Percentiles rank a stretch among this genome's conserved stretches.
These are phyloP conservation scores for Bothrops jararaca DNA, from an alignment of 2,113 vertebrate genomes.

Conservation along the genomic window DNA sequence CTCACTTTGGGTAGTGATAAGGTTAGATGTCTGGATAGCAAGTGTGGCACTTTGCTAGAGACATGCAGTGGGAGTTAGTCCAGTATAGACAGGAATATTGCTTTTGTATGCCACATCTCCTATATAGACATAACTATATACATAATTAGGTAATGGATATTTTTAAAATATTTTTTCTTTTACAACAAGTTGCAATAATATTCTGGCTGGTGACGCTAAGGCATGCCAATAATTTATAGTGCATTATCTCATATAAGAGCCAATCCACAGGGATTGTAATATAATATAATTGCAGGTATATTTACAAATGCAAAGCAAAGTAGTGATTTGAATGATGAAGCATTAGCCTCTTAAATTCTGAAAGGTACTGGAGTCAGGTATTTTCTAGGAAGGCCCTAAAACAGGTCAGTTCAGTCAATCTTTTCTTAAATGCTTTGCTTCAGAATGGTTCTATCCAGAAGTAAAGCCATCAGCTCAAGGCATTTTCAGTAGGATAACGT, in stretches of 20 bases:
- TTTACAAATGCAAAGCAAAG: not conserved
- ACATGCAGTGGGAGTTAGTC: not conserved
- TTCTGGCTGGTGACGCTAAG: conserved; percentile 21
- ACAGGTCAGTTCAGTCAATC: not conserved
- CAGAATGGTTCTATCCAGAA: not conserved
- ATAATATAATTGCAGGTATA: not conserved
- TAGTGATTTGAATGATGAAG: conserved; percentile 27
- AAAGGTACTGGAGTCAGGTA: not conserved
- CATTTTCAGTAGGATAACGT: not conserved
- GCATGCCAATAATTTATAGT: conserved; percentile 24
- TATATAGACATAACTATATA: conserved; percentile 24
- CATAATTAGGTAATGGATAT: not conserved
- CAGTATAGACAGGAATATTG: conserved; percentile 38
- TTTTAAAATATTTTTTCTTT: not conserved
- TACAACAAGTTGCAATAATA: not conserved
- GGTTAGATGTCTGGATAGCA: accelerated
- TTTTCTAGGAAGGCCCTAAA: not conserved
- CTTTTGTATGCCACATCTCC: conserved; percentile 23
- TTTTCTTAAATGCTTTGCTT: conserved; percentile 21
- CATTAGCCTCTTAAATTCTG: not conserved
- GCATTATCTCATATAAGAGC: conserved; percentile 20
- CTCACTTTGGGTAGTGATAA: not conserved
- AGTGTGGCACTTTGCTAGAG: conserved; percentile 10
- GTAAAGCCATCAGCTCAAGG: not conserved
- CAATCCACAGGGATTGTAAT: conserved; percentile 11